phyloP scores from a whole-genome alignment of 2,797 vertebrate species.

The Eptatretus atami region DNA sequence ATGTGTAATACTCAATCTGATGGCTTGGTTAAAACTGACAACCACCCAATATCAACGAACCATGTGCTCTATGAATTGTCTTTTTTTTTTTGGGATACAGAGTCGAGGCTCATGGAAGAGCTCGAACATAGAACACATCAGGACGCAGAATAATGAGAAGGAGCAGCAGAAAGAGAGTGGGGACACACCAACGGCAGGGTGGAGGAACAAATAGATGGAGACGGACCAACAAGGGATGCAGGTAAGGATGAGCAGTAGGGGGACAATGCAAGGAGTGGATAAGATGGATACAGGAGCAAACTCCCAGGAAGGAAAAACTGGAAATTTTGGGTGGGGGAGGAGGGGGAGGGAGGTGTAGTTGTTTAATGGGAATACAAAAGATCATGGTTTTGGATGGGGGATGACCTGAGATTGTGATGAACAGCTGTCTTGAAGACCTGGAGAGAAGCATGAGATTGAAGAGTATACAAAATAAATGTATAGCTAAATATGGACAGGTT shows the following conservation, averaged over 20 bases:
- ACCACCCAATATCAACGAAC: too few species aligned
- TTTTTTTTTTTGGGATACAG: too few species aligned
- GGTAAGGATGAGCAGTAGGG: not conserved
- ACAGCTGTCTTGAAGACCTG: too few species aligned
- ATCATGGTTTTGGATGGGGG: too few species aligned
- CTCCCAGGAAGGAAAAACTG: constrained; percentile 12
- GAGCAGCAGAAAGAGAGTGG: not conserved
- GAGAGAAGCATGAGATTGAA: too few species aligned
- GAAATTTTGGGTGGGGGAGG: constrained; percentile 8
- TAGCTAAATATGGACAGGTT: too few species aligned
- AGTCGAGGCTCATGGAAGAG: too few species aligned
- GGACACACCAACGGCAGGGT: not conserved
- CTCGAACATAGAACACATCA: not conserved
- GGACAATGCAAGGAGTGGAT: not conserved
- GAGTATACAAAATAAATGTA: too few species aligned
- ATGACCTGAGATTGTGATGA: too few species aligned
- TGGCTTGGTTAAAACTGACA: too few species aligned
- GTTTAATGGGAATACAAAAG: not conserved
- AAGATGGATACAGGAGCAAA: not conserved
- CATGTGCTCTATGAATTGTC: too few species aligned
- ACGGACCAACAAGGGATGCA: not conserved
- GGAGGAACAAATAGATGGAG: not conserved
- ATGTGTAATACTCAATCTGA: too few species aligned
- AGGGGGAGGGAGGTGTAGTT: constrained; percentile 1
- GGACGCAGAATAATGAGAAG: not conserved